These are phyloP conservation scores for Apodemia zela DNA, from an alignment of 2,888 invertebrate genomes.

Conservation along the genomic window DNA sequence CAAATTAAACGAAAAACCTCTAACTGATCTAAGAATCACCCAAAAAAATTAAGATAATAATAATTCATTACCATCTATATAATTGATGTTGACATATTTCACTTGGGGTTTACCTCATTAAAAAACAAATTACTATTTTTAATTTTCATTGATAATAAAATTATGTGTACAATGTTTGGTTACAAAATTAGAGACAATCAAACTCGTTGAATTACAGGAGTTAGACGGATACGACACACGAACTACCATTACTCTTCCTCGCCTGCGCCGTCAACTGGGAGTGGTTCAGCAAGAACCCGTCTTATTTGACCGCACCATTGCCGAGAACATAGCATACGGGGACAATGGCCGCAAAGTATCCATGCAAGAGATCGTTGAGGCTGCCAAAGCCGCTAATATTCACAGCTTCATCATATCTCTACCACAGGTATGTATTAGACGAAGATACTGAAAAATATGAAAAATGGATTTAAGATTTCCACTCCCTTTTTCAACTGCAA, in stretches of 20 bases:
- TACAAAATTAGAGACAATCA: not conserved
- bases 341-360: conserved; percentile 85
- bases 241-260: conserved; percentile 81
- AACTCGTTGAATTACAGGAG: conserved; percentile 44
- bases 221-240: conserved; percentile 80
- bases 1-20: too few species aligned
- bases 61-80: too few species aligned
- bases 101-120: too few species aligned
- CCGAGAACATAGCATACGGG: conserved; percentile 93
- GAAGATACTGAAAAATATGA: too few species aligned
- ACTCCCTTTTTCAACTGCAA: too few species aligned
- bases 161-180: too few species aligned
- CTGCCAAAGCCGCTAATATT: conserved; percentile 89
- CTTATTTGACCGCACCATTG: conserved; percentile 89
- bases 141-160: too few species aligned
- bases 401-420: conserved; percentile 87
- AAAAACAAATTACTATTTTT: too few species aligned
- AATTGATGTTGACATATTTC: too few species aligned
- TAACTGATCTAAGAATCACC: too few species aligned
- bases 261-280: conserved; percentile 87
- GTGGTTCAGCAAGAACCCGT: conserved; percentile 93
- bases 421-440: conserved; percentile 74
- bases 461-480: too few species aligned
- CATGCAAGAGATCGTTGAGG: conserved; percentile 87
- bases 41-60: too few species aligned